Base-by-base conservation (phyloP, 1,140 invertebrate genomes). In the Homarus americanus region DNA sequence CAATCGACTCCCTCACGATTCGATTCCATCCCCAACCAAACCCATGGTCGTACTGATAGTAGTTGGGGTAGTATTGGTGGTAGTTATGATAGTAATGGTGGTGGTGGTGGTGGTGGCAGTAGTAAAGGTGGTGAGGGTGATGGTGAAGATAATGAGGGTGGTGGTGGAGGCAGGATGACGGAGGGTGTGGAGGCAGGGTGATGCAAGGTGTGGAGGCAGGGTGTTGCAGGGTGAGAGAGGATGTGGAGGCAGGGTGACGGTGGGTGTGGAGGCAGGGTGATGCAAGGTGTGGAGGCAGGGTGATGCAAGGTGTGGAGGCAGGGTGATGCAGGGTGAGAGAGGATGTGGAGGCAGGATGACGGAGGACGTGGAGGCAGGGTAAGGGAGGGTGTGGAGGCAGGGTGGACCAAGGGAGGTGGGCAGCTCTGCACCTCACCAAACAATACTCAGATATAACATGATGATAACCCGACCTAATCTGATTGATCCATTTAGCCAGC, bases 401-500 rank as follows among this genome's bases (percentile, higher is more conserved):
- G 4, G 58, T 63, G 58, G 24, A 24, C 12, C 58, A 5, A 24
- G 12, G 4, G 58, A 49, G 12, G 58, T 63, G 58, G 4, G 58
- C 32, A 36, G 73, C 7, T 49, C 7, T 7, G 15, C 44, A 15
- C 73, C 34, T 24, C 73, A 36, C 34, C 34, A 17, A 72, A 24
- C 73, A 76, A 38, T 76, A 41, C 34, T 17, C 12, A 34, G 73
- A 44, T 44, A 15, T 41, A 78, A 41, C 75, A 44, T 41, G 75
- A 41, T 78, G 20, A 78, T 78, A 78, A 78, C 75, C n/a, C 28
- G 40, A 78, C 41, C 10, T 78, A 78, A 78, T 41, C 75, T 78
- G 75, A 78, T 41, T 78, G 75, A 78, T 78, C 75, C 38, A 78
- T 78, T 78, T 78, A 78, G n/a, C 41, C 38, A 78, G 38, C 10